phyloP scores from a whole-genome alignment of 2,113 vertebrate species.

The Cyprinodon tularosa region DNA sequence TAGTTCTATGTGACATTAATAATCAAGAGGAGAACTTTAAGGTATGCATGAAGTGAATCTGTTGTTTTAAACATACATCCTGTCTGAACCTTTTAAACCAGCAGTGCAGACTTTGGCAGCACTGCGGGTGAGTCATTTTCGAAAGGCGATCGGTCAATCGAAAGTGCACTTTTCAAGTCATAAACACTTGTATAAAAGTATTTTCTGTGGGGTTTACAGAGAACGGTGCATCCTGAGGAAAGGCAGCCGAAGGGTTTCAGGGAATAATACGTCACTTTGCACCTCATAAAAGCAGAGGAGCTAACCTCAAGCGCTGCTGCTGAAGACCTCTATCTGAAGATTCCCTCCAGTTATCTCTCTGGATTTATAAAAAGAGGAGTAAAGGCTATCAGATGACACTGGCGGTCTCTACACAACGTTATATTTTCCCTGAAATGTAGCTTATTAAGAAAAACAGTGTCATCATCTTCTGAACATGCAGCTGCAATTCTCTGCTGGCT shows the following conservation, averaged over 20 bases:
- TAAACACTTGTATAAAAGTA: conserved; percentile 62
- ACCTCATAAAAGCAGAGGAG: conserved; percentile 72
- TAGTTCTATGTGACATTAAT: conserved; percentile 54
- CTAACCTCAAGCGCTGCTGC: conserved; percentile 57
- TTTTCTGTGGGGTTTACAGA: conserved; percentile 59
- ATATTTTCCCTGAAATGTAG: conserved; percentile 29
- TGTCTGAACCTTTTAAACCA: conserved; percentile 12
- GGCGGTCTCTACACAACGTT: conserved; percentile 14
- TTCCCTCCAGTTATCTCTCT: conserved; percentile 26
- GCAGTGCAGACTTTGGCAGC: conserved; percentile 43
- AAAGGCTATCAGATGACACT: not conserved
- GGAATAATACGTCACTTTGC: conserved; percentile 70
- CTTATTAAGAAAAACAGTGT: not conserved
- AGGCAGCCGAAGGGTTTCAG: conserved; percentile 35
- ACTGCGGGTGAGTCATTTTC: conserved; percentile 5
- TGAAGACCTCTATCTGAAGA: conserved; percentile 38
- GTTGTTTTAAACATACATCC: conserved; percentile 6
- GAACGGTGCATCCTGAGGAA: conserved; percentile 30
- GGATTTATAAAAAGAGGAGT: conserved; percentile 27
- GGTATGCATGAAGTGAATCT: conserved; percentile 4
- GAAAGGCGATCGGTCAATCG: conserved; percentile 58
- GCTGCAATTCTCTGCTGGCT: conserved; percentile 15
- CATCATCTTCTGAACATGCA: conserved; percentile 7
- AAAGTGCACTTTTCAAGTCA: conserved; percentile 69
- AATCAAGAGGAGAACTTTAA: conserved; percentile 27